Base-by-base conservation (phyloP, 2,797 vertebrate species). In the Schizothorax lantsangensis region DNA sequence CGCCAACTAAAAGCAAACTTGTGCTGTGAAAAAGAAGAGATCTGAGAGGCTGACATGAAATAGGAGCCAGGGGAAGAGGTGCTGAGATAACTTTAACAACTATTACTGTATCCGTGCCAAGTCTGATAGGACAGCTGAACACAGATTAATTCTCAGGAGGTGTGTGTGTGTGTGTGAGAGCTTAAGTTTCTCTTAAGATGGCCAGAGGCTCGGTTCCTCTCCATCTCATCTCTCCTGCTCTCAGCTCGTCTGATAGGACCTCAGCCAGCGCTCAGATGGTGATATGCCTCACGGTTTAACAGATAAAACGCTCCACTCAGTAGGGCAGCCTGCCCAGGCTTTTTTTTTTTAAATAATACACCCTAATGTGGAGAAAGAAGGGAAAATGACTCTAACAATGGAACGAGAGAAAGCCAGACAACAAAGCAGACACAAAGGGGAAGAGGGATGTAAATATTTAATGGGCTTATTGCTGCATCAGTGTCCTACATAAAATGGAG, bases 401-500 rank as follows among this genome's bases (percentile, higher is more conserved):
- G 45, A 79, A 62, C 8, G 30, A 40, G 59, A 78, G 64, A 84
- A 74, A 64, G 26, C 66, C 78, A 81, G 87, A 85, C 47, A 59
- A 75, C 38, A 36, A 81, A 77, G 73, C 52, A 74, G 83, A 78
- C 84, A 81, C 84, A 86, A 86, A 66, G 78, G 26, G 91, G 92
- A 92, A 92, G 94, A 91, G 93, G 90, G 89, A 66, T 86, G 91
- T 95, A 94, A 95, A 95, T 95, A 93, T 94, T 95, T 94, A 90
- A 94, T 93, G 90, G 80, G 8, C 88, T 83, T 79, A 85, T 91
- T 52, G 92, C 89, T 87, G 88, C 90, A 88, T 88, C 80, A 81
- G 91, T 90, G 88, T 88, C 88, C 88, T 90, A 92, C 90, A 91
- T 92, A 89, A 89, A 91, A 91, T 88, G 85, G 15, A 81, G 91